Percentiles rank a stretch among this genome's conserved stretches.
These are phyloP conservation scores for Gouania willdenowi DNA, from an alignment of 2,797 vertebrate species.

Conservation along the genomic window DNA sequence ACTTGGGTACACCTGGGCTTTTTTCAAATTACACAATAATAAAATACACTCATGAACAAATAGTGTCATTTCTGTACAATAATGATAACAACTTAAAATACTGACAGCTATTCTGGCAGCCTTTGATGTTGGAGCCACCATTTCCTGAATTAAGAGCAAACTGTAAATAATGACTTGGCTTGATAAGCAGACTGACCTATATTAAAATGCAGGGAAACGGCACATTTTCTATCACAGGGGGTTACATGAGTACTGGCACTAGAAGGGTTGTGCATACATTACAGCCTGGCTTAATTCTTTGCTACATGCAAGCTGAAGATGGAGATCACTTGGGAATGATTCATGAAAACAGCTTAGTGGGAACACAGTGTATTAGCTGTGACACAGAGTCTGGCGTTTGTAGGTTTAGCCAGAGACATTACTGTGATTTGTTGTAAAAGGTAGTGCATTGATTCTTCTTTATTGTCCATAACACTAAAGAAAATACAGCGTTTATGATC, in stretches of 20 bases:
- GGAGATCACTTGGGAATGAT: conserved; percentile 16
- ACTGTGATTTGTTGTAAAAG: not conserved
- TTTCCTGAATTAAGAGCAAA: conserved; percentile 66
- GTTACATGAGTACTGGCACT: conserved; percentile 34
- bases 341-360: conserved; percentile 29
- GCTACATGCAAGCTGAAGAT: conserved; percentile 25
- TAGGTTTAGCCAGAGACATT: conserved; percentile 6
- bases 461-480: too few relatives aligned
- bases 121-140: conserved; percentile 38
- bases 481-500: too few relatives aligned
- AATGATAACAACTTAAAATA: conserved; percentile 49
- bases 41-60: conserved; percentile 2
- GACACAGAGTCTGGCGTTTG: conserved; percentile 7
- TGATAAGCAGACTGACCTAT: conserved; percentile 75
- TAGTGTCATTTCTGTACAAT: conserved; percentile 28
- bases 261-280: conserved; percentile 50
- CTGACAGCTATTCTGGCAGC: conserved; percentile 43
- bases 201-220: conserved; percentile 66
- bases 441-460: conserved; percentile 6
- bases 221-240: conserved; percentile 53
- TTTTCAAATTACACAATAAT: conserved; percentile 17
- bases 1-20: conserved; percentile 8
- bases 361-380: conserved; percentile 19
- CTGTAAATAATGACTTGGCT: conserved; percentile 72
- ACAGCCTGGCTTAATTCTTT: conserved; percentile 29